phyloP scores from a whole-genome alignment of 2,888 invertebrate genomes.

The Melanophora roralis region DNA sequence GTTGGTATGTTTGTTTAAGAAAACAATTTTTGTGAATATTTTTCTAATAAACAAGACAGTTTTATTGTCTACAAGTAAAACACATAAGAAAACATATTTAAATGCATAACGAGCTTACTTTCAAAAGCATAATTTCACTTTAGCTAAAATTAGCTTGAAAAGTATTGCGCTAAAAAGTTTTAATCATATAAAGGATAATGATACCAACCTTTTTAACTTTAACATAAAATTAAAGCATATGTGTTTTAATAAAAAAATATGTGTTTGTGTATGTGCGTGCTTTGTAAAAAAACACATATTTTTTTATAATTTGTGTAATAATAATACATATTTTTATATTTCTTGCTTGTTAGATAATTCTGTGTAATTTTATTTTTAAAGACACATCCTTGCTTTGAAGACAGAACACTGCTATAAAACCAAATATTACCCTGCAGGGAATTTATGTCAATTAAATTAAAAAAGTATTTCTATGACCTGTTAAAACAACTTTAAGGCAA shows the following conservation, averaged over 20 bases:
- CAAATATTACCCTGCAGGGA: not conserved
- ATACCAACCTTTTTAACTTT: not conserved
- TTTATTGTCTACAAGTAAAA: no score
- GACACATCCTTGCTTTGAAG: not conserved
- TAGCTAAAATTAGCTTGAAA: not conserved
- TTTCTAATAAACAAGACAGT: no score
- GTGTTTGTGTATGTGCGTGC: not conserved
- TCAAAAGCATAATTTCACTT: slow-evolving; percentile 30
- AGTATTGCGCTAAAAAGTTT: slow-evolving; percentile 22
- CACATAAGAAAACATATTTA: not conserved
- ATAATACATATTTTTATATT: not conserved
- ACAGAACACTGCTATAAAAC: not conserved
- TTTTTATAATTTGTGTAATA: not conserved
- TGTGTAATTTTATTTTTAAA: slow-evolving; percentile 8
- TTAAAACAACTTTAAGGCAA: no score
- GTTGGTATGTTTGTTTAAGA: no score
- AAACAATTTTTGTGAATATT: no score
- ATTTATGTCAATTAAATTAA: no score
- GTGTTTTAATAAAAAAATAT: not conserved
- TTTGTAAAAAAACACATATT: not conserved
- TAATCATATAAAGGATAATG: not conserved
- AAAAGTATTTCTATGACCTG: no score
- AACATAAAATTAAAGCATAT: not conserved
- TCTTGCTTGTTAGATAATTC: slow-evolving; percentile 13
- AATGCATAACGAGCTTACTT: slow-evolving; percentile 19